Evolutionary conservation across 2,888 invertebrate genomes (phyloP), one percentile per base, ranked within the genome.

Genomic region (Lagria hirta): DNA sequence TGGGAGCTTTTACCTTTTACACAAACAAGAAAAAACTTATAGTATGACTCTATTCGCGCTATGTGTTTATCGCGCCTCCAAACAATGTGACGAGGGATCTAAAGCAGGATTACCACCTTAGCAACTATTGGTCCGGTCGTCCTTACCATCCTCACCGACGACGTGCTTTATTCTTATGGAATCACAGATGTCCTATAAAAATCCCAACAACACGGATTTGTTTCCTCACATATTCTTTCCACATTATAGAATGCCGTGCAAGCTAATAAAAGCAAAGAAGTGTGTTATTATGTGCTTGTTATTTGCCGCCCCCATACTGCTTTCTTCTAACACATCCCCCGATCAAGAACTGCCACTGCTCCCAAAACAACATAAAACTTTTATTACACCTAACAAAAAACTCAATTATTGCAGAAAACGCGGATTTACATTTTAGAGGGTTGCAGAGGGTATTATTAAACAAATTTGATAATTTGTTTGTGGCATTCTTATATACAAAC

Each of bases 111-210:
- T 65, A 63, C 62, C 51, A 54, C 53, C 58, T 59, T 54, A 57
- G 58, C 62, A 64, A 62, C 63, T 59, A 68, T 68, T 66, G 67
- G 66, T 66, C 66, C 64, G 55, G 63, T 58, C 57, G 62, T 65
- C 63, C 60, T 65, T 64, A 65, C 47, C 42, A 22, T 52, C 52
- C 59, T 55, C 58, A 45, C 54, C 55, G 52, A 55, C 61, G 54
- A 7, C 52, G 57, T 54, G 56, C 56, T 63, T 60, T 62, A 62
- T 61, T 60, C 63, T 62, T 62, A 64, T 62, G 63, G 66, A 66
- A 66, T 66, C 66, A 65, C 64, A 62, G 62, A 64, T 65, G 64
- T 63, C 64, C 64, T 64, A 68, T 67, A 68, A 67, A 67, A 68
- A 59, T 64, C 62, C 61, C 61, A 64, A 61, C 64, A 63, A 61